Conservation (phyloP, 2,888 invertebrate species). For the Drosophila peninsularis region DNA sequence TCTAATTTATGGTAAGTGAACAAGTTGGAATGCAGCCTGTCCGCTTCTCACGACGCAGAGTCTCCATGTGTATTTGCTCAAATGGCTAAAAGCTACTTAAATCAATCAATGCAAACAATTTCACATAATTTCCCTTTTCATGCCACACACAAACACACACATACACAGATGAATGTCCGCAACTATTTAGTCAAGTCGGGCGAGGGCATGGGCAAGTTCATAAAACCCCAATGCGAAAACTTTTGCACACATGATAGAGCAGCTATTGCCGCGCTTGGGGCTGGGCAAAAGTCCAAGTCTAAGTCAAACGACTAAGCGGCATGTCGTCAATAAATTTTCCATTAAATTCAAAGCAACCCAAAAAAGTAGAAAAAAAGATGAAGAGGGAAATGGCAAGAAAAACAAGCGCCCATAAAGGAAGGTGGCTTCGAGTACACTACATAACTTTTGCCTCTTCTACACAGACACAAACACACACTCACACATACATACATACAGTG, state of each 20-base stretch:
- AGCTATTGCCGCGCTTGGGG: conserved; percentile 36
- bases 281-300: conserved; percentile 70
- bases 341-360: conserved; percentile 78
- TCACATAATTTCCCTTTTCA: conserved; percentile 5
- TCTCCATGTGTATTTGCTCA: conserved; percentile 2
- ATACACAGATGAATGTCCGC: conserved; percentile 34
- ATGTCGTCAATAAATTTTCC: conserved; percentile 83
- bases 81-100: conserved; percentile 26
- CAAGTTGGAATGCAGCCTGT: conserved; percentile 43
- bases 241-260: conserved; percentile 71
- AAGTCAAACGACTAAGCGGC: conserved; percentile 79
- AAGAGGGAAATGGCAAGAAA: conserved; percentile 50
- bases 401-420: conserved; percentile 65
- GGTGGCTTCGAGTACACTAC: conserved; percentile 72
- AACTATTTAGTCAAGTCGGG: conserved; percentile 53
- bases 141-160: conserved; percentile 7
- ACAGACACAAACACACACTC: conserved; percentile 19
- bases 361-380: conserved; percentile 46
- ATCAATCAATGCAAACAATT: conserved; percentile 56
- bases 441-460: conserved; percentile 61
- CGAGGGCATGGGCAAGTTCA: conserved; percentile 64
- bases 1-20: conserved; percentile 72
- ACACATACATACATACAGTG: neutral
- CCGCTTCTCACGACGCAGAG: conserved; percentile 34
- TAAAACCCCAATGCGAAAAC: conserved; percentile 59